phyloP scores from a whole-genome alignment of 1,140 invertebrate species.

The Drosophila nebulosa region DNA sequence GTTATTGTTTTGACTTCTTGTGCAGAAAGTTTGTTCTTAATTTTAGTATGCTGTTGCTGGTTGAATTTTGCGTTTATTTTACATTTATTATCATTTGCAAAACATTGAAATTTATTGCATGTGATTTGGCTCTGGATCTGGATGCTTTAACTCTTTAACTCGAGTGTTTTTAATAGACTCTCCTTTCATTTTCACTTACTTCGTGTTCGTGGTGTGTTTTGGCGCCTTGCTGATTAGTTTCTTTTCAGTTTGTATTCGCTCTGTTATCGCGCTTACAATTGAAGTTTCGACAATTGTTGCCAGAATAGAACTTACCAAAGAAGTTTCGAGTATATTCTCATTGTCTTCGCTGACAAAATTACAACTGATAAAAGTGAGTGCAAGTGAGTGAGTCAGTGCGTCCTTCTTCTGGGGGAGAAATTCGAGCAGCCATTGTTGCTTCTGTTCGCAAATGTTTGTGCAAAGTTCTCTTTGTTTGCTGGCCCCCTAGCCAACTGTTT shows the following conservation, averaged over 20 bases:
- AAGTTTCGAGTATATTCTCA: constrained; percentile 12
- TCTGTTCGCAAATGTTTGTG: constrained; percentile 1
- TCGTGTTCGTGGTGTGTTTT: constrained; percentile 54
- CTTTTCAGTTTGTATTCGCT: constrained; percentile 16
- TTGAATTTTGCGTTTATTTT: constrained; percentile 71
- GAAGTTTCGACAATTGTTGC: constrained; percentile 64
- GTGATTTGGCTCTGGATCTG: constrained; percentile 35
- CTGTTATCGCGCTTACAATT: constrained; percentile 59
- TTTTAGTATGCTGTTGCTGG: constrained; percentile 50
- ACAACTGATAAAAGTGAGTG: constrained; percentile 58
- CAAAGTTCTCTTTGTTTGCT: constrained; percentile 40
- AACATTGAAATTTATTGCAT: constrained; percentile 74
- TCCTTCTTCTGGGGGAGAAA: neutral
- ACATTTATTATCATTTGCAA: constrained; percentile 78
- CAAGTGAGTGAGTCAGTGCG: constrained; percentile 33
- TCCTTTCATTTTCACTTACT: constrained; percentile 1
- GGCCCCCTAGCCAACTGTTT: neutral
- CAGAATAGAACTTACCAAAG: neutral
- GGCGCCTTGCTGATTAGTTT: constrained; percentile 64
- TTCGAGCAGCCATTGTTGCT: constrained; percentile 12
- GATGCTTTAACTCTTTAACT: constrained; percentile 51
- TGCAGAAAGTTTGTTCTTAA: constrained; percentile 71
- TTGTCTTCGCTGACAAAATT: constrained; percentile 37
- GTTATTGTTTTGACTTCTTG: constrained; percentile 77
- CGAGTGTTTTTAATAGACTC: neutral